Evolutionary conservation across 1,140 invertebrate genomes (phyloP).

Genomic region (Argopecten irradians): DNA sequence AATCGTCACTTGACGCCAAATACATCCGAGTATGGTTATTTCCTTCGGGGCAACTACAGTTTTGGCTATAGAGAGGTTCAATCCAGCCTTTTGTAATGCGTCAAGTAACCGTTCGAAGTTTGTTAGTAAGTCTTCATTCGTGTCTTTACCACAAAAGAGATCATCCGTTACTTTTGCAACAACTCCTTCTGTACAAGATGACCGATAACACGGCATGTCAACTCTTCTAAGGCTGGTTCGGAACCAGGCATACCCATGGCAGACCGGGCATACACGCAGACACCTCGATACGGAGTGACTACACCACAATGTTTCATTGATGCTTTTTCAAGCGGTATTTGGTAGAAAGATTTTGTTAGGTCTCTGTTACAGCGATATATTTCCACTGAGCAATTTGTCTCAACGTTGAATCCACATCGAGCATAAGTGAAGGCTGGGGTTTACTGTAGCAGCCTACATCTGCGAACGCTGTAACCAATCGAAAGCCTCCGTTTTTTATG

Average conservation of each 20-base stretch:
- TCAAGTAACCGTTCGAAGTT: constrained; percentile 35
- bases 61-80: constrained; percentile 38
- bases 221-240: constrained; percentile 57
- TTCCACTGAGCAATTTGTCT: constrained; percentile 53
- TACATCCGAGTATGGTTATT: constrained; percentile 51
- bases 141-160: constrained; percentile 45
- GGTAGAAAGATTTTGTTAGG: constrained; percentile 55
- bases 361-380: constrained; percentile 48
- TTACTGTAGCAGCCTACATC: constrained; percentile 57
- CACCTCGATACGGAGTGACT: constrained; percentile 52
- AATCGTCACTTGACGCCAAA: constrained; percentile 41
- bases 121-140: constrained; percentile 32
- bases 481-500: constrained; percentile 36
- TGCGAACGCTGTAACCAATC: constrained; percentile 50
- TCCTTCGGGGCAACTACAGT: constrained; percentile 37
- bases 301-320: constrained; percentile 57
- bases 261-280: constrained; percentile 50
- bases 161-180: constrained; percentile 49
- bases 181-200: constrained; percentile 54
- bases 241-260: constrained; percentile 62
- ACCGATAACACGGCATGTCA: constrained; percentile 56
- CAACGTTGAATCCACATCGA: constrained; percentile 52
- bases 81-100: constrained; percentile 34
- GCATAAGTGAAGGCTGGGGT: constrained; percentile 52
- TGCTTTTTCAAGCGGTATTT: constrained; percentile 49